A percentile compares a stretch with the other conserved stretches of the same genome.
These are phyloP conservation scores for Macaria notata DNA, from an alignment of 2,888 invertebrate genomes.

Conservation along the genomic window DNA sequence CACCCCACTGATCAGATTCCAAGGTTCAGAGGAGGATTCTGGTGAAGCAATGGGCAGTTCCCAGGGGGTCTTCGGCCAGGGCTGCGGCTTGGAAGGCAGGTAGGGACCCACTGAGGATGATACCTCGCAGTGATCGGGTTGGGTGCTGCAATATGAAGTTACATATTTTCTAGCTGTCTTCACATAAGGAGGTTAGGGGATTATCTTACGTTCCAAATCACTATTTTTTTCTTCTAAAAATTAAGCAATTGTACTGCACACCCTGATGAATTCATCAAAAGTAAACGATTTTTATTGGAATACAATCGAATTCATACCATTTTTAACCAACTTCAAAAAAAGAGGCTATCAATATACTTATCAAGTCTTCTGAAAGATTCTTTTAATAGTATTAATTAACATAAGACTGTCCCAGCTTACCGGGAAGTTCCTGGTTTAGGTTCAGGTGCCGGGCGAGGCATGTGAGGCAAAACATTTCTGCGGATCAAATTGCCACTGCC, in stretches of 20 bases:
- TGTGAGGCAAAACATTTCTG: conserved; percentile 37
- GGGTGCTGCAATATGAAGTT: conserved; percentile 40
- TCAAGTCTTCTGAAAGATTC: too few relatives aligned
- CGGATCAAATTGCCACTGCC: conserved; percentile 30
- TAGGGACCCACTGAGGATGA: conserved; percentile 66
- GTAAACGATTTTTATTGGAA: too few relatives aligned
- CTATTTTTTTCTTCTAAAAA: too few relatives aligned
- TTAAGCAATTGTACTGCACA: too few relatives aligned
- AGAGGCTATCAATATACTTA: too few relatives aligned
- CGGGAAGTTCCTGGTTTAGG: conserved; percentile 46
- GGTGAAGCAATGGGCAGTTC: conserved; percentile 32
- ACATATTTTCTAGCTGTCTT: background rate
- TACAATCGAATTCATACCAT: too few relatives aligned
- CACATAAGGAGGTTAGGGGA: too few relatives aligned
- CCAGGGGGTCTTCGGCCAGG: conserved; percentile 38
- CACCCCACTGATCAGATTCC: conserved; percentile 71
- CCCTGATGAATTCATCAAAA: too few relatives aligned
- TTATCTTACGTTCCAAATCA: too few relatives aligned
- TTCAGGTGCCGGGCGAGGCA: conserved; percentile 35
- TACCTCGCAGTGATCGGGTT: conserved; percentile 64
- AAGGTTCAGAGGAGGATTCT: conserved; percentile 44
- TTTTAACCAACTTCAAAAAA: too few relatives aligned
- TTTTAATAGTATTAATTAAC: too few relatives aligned
- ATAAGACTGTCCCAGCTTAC: conserved; percentile 28
- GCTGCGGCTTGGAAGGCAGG: conserved; percentile 43